These are phyloP conservation scores for Parapristionchus giblindavisi DNA, from an alignment of 2,888 invertebrate species.

Conservation along the genomic window DNA sequence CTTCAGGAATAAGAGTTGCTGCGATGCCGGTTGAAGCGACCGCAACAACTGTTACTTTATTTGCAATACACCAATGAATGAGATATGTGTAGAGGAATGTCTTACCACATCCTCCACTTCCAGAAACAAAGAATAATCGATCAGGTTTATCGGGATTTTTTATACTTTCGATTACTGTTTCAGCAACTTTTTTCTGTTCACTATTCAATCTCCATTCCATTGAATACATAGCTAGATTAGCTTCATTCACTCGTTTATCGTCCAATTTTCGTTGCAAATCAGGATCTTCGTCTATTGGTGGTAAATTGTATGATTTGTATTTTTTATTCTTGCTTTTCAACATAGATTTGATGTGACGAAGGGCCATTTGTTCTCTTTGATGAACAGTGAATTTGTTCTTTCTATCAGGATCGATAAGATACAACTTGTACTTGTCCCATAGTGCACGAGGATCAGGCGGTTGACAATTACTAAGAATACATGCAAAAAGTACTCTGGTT, in stretches of 20 bases:
- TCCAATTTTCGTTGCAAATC: not conserved
- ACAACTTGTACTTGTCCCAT: conserved; percentile 5
- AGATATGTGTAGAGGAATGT: conserved; percentile 33
- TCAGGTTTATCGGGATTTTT: conserved; percentile 1
- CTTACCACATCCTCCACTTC: conserved; percentile 39
- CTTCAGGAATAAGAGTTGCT: conserved; percentile 31
- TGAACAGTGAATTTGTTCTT: not conserved
- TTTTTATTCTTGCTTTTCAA: not conserved
- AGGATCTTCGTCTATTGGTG: not conserved
- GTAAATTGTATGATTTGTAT: conserved; percentile 7
- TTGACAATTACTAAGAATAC: not conserved
- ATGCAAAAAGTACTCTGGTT: conserved; percentile 4
- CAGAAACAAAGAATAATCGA: conserved; percentile 34
- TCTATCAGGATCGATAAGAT: not conserved
- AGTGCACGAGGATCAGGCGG: not conserved
- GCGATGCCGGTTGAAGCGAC: conserved; percentile 40
- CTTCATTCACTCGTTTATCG: not conserved
- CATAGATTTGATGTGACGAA: conserved; percentile 9
- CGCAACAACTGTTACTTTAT: not conserved
- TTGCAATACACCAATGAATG: conserved; percentile 14
- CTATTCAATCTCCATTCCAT: not conserved
- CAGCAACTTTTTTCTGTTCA: not conserved
- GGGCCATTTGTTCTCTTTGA: conserved; percentile 9
- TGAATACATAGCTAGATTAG: not conserved
- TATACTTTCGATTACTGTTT: not conserved